Evolutionary conservation across 2,113 vertebrate species (phyloP).

Genomic region (Cryptomyrus ogoouensis): DNA sequence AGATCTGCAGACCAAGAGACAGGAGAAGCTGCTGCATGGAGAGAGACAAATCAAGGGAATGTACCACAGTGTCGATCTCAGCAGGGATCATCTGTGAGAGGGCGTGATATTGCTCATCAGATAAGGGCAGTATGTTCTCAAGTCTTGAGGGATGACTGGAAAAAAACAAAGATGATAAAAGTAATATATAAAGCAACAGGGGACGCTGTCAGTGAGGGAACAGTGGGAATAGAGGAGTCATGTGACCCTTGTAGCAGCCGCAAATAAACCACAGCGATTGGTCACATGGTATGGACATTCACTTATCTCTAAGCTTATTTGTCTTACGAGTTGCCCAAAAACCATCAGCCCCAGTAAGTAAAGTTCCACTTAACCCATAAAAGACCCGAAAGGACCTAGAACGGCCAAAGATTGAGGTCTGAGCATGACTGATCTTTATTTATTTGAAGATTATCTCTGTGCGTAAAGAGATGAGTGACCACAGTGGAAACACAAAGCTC

Average conservation of each 20-base stretch:
- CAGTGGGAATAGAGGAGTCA: neutral
- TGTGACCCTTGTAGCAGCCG: neutral
- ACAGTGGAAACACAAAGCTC: neutral
- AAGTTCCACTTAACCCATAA: constrained; percentile 1
- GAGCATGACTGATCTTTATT: neutral
- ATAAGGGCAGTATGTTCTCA: constrained; percentile 87
- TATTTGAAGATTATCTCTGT: neutral
- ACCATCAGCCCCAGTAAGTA: neutral
- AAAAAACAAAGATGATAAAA: neutral
- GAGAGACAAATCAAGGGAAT: constrained; percentile 24
- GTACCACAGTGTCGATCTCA: constrained; percentile 74
- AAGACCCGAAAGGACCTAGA: neutral
- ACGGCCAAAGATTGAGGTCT: neutral
- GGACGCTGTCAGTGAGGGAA: no score
- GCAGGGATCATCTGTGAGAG: constrained; percentile 63
- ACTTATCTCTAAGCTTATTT: neutral
- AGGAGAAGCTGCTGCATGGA: neutral
- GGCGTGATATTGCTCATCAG: constrained; percentile 77
- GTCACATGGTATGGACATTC: neutral
- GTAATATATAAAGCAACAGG: neutral
- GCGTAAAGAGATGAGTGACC: neutral
- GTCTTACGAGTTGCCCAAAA: neutral
- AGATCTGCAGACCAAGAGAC: neutral
- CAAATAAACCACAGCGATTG: neutral
- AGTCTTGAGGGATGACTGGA: constrained; percentile 74